Conservation (phyloP, 2,888 invertebrate species). For the Calliphora vomitoria region DNA sequence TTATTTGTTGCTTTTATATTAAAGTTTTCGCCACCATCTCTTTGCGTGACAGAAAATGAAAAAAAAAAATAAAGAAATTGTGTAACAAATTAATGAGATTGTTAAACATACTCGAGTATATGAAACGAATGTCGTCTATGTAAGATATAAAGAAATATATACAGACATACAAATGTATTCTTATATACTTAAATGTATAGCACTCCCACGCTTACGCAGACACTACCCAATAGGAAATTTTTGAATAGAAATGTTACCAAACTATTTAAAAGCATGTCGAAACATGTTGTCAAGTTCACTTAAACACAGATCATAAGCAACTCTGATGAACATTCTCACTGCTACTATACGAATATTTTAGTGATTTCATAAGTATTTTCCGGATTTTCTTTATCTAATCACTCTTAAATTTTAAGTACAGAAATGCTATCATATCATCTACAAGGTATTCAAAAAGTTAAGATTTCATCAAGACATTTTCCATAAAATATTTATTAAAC, state of each 20-base stretch:
- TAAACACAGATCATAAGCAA: too few species aligned
- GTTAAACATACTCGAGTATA: conserved; percentile 49
- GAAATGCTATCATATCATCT: too few species aligned
- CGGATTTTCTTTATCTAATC: too few species aligned
- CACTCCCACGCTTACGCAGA: neutral
- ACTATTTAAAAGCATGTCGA: neutral
- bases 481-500: too few species aligned
- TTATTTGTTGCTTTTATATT: conserved; percentile 46
- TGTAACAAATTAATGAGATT: conserved; percentile 65
- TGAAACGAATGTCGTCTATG: conserved; percentile 24
- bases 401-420: too few species aligned
- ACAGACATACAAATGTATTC: neutral
- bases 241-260: neutral
- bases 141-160: conserved; percentile 2
- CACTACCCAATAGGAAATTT: conserved; percentile 15
- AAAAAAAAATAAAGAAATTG: conserved; percentile 12
- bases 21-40: conserved; percentile 12
- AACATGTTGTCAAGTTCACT: neutral
- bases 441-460: too few species aligned
- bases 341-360: too few species aligned
- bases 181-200: neutral
- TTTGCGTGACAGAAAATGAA: conserved; percentile 43
- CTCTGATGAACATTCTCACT: too few species aligned
- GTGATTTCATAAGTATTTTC: too few species aligned
- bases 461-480: too few species aligned